Base-by-base conservation (phyloP, 2,888 invertebrate genomes). In the Xylocampa areola region DNA sequence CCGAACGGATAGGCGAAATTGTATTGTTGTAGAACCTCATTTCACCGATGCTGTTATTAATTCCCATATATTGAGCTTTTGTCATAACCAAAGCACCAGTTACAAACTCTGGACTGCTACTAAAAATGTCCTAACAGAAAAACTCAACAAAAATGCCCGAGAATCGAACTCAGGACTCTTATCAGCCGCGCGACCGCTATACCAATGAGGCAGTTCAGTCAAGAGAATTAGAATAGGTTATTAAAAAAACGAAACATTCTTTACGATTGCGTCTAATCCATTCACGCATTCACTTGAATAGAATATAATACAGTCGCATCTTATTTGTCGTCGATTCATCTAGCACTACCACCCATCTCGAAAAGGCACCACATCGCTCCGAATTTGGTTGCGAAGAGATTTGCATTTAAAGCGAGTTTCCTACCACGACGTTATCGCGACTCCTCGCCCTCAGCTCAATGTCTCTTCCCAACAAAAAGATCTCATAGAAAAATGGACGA, bases 391-490 rank as follows among this genome's bases (percentile, higher is more conserved):
- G 76, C 64, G 75, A 69, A 79, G 72, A 80, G 80, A 86, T 88
- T 87, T 87, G 83, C 83, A 87, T 87, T 85, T 87, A 81, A 81
- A 87, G 74, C 76, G 78, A 71, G 78, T 70, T 25, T 71, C 72
- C 68, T 78, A 79, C 79, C 78, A 75, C 54, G 74, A 77, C 82
- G 82, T 82, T 86, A 86, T 85, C 84, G 77, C 76, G 68, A 66
- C 57, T 74, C 68, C 55, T 33, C 62, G 44, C 58, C 44, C 53
- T 63, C 59, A 49, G 50, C 77, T 73, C 78, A 81, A 80, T 77
- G 79, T 73, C 77, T 58, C 66, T 63, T 68, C 68, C 68, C 69
- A 61, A 72, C 77, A 81, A 84, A 86, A 83, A 82, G 79, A 76
- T 74, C 75, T 70, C 65, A 62, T 54, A 74, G 69, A 77, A 81